Percentiles rank a stretch among this genome's conserved stretches.
These are phyloP conservation scores for Copidosoma floridanum DNA, from an alignment of 1,140 invertebrate species.

Conservation along the genomic window DNA sequence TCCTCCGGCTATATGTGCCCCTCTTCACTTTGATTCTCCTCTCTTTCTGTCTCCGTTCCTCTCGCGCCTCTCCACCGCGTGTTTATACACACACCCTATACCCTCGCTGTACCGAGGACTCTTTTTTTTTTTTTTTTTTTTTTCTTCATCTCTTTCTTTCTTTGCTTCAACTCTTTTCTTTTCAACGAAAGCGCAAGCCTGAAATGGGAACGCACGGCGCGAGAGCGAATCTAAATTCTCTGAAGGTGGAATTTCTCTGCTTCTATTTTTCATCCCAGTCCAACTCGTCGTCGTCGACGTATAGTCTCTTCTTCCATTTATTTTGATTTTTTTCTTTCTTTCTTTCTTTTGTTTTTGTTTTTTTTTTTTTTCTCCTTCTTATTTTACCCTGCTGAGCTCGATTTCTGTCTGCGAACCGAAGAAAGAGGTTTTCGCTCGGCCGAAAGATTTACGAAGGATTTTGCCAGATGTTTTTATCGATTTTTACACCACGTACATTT, in stretches of 20 bases:
- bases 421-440: not conserved
- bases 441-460: not conserved
- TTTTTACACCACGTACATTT: too few species aligned
- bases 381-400: not conserved
- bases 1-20: conserved; percentile 32
- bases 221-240: conserved; percentile 4
- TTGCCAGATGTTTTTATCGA: not conserved
- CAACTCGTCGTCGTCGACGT: too few species aligned
- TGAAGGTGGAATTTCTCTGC: not conserved
- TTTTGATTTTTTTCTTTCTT: conserved; percentile 11
- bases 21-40: conserved; percentile 19
- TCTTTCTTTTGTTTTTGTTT: not conserved
- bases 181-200: too few species aligned
- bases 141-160: conserved; percentile 1
- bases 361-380: too few species aligned
- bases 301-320: conserved; percentile 13
- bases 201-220: not conserved
- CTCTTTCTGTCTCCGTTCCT: conserved; percentile 5
- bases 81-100: too few species aligned
- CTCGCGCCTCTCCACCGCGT: too few species aligned
- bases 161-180: too few species aligned
- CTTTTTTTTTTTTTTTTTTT: not conserved
- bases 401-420: not conserved
- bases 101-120: too few species aligned
- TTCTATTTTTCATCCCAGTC: not conserved